Conservation (phyloP, 2,797 vertebrate genomes). For the Argyrosomus regius region DNA sequence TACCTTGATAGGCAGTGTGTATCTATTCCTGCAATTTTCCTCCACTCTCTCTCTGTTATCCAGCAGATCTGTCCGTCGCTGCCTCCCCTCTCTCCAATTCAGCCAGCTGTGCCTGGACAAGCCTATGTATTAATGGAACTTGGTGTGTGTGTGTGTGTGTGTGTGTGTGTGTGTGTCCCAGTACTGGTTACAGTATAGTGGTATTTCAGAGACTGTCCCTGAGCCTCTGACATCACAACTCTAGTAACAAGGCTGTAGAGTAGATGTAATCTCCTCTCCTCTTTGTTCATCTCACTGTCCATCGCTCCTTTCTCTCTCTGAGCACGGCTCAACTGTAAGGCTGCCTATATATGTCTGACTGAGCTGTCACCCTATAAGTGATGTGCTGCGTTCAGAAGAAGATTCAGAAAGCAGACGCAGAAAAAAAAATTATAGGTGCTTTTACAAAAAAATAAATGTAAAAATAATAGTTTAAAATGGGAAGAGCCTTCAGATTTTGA, state of each 20-base stretch:
- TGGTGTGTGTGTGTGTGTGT: constrained; percentile 4
- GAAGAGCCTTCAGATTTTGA: not conserved
- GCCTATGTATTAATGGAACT: constrained; percentile 25
- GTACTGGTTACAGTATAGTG: not conserved
- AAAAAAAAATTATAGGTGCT: not conserved
- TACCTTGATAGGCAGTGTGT: constrained; percentile 24
- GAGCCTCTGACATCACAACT: constrained; percentile 34
- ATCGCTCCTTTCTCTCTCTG: constrained; percentile 16
- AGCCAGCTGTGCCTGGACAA: constrained; percentile 36
- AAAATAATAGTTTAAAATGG: not conserved
- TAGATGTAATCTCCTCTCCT: constrained; percentile 19
- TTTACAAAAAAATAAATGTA: not conserved
- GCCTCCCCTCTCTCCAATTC: constrained; percentile 20
- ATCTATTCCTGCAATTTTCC: constrained; percentile 28
- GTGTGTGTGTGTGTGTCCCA: constrained; percentile 16
- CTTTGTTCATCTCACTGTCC: constrained; percentile 20
- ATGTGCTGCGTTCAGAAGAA: constrained; percentile 11
- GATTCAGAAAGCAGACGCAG: not conserved
- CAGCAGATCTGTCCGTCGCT: not conserved
- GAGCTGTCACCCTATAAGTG: constrained; percentile 9
- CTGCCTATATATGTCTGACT: constrained; percentile 11
- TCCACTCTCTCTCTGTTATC: constrained; percentile 28
- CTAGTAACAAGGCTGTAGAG: constrained; percentile 1
- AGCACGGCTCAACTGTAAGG: constrained; percentile 5
- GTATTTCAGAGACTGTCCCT: constrained; percentile 20